Evolutionary conservation across 2,888 invertebrate genomes (phyloP).

Genomic region (Limenitis camilla): DNA sequence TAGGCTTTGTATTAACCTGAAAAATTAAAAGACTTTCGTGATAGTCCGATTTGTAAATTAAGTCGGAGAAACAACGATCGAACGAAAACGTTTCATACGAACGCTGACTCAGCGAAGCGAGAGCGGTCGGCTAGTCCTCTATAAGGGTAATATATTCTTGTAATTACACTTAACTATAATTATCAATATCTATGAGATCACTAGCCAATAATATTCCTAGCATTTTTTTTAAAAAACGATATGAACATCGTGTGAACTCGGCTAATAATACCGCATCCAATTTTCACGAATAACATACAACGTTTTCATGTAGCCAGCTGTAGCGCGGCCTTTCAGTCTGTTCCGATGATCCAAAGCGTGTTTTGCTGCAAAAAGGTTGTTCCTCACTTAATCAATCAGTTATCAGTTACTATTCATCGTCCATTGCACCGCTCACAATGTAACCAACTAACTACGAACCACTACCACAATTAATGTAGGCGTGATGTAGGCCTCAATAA

Average conservation of each 20-base stretch:
- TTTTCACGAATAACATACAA: slow-evolving; percentile 16
- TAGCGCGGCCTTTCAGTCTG: slow-evolving; percentile 41
- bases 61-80: too few relatives aligned
- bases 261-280: slow-evolving; percentile 36
- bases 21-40: too few relatives aligned
- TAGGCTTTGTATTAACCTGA: too few relatives aligned
- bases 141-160: too few relatives aligned
- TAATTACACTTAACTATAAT: too few relatives aligned
- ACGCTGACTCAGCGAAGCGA: too few relatives aligned
- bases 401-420: neutral
- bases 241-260: neutral
- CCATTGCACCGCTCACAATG: slow-evolving; percentile 12
- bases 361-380: slow-evolving; percentile 68
- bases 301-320: slow-evolving; percentile 14
- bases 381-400: slow-evolving; percentile 1
- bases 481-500: slow-evolving; percentile 33
- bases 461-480: slow-evolving; percentile 25
- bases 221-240: neutral
- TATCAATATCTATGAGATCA: neutral
- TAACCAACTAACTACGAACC: slow-evolving; percentile 17
- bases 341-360: slow-evolving; percentile 64
- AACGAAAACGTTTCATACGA: too few relatives aligned
- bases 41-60: too few relatives aligned
- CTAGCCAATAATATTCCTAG: neutral
- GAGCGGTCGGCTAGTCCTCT: too few relatives aligned